Evolutionary conservation across 2,113 vertebrate species (phyloP), one percentile per base, ranked within the genome.

Genomic region (Telmatochromis bifrenatus): DNA sequence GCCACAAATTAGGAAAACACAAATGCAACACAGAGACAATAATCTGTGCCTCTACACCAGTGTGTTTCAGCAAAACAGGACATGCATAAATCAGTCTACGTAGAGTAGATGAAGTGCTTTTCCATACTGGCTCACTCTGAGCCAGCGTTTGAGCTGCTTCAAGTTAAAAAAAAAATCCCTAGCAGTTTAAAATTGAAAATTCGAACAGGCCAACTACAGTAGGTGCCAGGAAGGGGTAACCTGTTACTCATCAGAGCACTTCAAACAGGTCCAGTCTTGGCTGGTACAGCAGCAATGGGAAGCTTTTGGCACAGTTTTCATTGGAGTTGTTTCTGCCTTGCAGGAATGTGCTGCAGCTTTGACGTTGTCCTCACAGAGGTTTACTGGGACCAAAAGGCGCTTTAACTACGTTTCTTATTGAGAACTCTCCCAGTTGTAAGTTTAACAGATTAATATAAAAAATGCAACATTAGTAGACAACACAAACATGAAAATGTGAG

Each of bases 191-290:
- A 37, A 26, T n/a, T 31, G 26, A n/a, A 51, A 51, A 77, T 51
- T 19, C 7, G 5, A 77, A 51, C 17, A 49, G 15, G 77, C 14
- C 4, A 42, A 28, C n/a, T 56, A 65, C 19, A 65, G 33, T 21
- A 2, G 3, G 11, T 51, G 42, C 47, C 68, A 82, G 77, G 81
- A 49, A 73, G 14, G 35, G n/a, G 77, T 45, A 37, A 77, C n/a
- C 82, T 70, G 65, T 88, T 65, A 89, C 51, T 93, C 92, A 88
- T 91, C 45, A n/a, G 33, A 45, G 82, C 31, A 53, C 35, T 88
- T 33, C 4, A 21, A 35, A n/a, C 23, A 70, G 14, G 37, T 55
- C 60, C 21, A 65, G 17, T 31, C n/a, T 60, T 28, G 28, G 55
- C 70, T 11, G 23, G 31, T 54, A 19, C n/a, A 55, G 56, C 45